Evolutionary conservation across 2,888 invertebrate species (phyloP).

Genomic region (Microctonus hyperodae): DNA sequence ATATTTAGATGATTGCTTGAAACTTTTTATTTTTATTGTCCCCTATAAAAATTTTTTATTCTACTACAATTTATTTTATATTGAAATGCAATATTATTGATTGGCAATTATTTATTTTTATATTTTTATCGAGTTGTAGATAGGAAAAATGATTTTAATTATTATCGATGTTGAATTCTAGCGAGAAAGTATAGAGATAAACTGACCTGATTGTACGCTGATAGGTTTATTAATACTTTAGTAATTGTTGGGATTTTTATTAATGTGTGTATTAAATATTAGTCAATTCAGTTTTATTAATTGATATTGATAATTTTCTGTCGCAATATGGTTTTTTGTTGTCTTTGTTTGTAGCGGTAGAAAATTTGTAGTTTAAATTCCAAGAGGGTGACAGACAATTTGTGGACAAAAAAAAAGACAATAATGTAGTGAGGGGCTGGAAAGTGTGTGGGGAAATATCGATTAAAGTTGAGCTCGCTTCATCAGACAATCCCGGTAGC

Average conservation of each 20-base stretch:
- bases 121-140: not conserved
- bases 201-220: not conserved
- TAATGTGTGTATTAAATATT: not conserved
- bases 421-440: not conserved
- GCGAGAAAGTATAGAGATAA: not conserved
- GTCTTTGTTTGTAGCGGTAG: too few species aligned
- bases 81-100: not conserved
- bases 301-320: too few species aligned
- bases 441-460: not conserved
- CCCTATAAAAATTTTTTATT: not conserved
- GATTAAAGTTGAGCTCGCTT: not conserved
- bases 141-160: not conserved
- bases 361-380: too few species aligned
- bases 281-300: too few species aligned
- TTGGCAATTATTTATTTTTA: not conserved
- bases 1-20: not conserved
- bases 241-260: too few species aligned
- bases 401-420: too few species aligned
- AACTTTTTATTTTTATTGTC: not conserved
- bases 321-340: too few species aligned
- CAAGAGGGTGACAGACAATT: too few species aligned
- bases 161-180: not conserved
- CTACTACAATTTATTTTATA: not conserved
- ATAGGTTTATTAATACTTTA: too few species aligned
- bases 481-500: too few species aligned